Base-by-base conservation (phyloP, 1,140 invertebrate species). In the Papilio aristodemus region DNA sequence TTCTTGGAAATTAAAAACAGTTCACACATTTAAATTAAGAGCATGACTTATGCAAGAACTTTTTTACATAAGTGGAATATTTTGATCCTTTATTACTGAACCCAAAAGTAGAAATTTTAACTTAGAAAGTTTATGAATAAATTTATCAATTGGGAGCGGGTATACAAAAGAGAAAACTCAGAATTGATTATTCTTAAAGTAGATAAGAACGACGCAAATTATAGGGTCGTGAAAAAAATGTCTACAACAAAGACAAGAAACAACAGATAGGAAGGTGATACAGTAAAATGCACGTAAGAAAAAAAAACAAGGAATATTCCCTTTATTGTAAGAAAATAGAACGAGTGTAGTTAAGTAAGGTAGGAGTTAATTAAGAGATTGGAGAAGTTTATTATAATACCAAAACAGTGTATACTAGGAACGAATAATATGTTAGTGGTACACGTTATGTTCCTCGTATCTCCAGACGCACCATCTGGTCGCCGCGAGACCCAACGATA, bases 361-460 rank as follows among this genome's bases (percentile, higher is more conserved):
- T 54, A 54, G 46, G 22, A 54, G 19, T 54, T 54, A 46, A 46
- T 46, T 22, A 54, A 54, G 19, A 17, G 13, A 50, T 0, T 4
- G 19, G 10, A 54, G 19, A 22, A 54, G 10, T 39, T 13, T 1
- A 39, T 39, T 11, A 6, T 32, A 32, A 32, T 3, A 32, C 27
- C 27, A 22, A 13, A 5, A 22, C 46, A 25, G 22, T 4, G n/a
- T 54, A 11, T 22, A 17, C 19, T 54, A 32, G 27, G 10, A 54
- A 22, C 19, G 22, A 54, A 54, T 54, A 43, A 43, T n/a, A 54
- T 54, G 46, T 50, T 50, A 54, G 46, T 17, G 41, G 10, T 4
- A 54, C 46, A 54, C 46, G 19, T 54, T 54, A 54, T 54, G 22
- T 54, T 10, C 8, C 9, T 25, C 14, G 8, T 8, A 8, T 32